These are phyloP conservation scores for Pardosa pseudoannulata DNA, from an alignment of 2,888 invertebrate species.

Conservation along the genomic window DNA sequence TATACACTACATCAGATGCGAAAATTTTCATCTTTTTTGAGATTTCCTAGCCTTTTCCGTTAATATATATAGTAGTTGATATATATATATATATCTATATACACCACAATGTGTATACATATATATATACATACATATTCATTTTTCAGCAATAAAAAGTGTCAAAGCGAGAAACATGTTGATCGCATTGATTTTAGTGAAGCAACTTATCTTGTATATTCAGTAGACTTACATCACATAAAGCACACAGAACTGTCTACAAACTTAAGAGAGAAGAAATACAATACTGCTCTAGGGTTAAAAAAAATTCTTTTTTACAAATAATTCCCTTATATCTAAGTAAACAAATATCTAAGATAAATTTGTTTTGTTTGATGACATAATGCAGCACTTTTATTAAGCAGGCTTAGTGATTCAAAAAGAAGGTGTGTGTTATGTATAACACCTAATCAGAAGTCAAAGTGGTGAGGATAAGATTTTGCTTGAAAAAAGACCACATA, in stretches of 20 bases:
- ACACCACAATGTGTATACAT: not conserved
- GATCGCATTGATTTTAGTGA: constrained; percentile 14
- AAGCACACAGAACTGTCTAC: not conserved
- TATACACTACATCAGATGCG: constrained; percentile 18
- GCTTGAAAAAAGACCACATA: too few species aligned
- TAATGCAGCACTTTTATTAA: not conserved
- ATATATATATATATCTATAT: not conserved
- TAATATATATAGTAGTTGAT: not conserved
- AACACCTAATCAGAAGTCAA: too few species aligned
- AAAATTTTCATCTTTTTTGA: not conserved
- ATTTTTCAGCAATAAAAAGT: constrained; percentile 24
- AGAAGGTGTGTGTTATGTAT: not conserved
- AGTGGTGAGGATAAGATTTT: too few species aligned
- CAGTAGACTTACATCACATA: constrained; percentile 7
- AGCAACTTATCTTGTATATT: constrained; percentile 17
- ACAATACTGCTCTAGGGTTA: not conserved
- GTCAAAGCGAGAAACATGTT: constrained; percentile 19
- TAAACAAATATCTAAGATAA: not conserved
- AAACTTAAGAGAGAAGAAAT: not conserved
- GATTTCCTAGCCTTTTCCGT: not conserved
- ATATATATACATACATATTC: constrained; percentile 3
- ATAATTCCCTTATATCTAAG: not conserved
- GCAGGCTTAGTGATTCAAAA: not conserved
- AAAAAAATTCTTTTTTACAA: not conserved
- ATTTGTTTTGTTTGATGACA: not conserved